Evolutionary conservation across 2,888 invertebrate genomes (phyloP).

Genomic region (Lucinisca nassula): DNA sequence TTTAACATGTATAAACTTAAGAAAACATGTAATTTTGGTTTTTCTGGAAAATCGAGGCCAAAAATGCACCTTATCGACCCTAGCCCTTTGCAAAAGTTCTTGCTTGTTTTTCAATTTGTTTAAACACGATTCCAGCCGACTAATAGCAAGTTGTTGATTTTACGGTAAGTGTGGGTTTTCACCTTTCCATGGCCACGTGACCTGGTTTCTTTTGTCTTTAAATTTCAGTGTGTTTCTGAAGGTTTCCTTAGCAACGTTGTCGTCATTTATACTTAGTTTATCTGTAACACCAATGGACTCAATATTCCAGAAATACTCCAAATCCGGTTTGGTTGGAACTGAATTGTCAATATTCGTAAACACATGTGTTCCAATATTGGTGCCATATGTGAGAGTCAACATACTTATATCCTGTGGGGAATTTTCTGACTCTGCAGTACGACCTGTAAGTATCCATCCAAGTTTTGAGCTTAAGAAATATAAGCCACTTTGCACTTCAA

Average conservation of each 20-base stretch:
- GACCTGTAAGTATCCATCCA: too few species aligned
- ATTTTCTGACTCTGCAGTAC: too few species aligned
- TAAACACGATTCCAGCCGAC: slow-evolving; percentile 7
- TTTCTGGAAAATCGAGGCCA: too few species aligned
- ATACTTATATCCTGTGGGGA: too few species aligned
- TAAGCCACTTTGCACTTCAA: slow-evolving; percentile 13
- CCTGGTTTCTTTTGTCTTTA: slow-evolving; percentile 17
- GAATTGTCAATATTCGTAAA: slow-evolving; percentile 22
- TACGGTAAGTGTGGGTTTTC: slow-evolving; percentile 20
- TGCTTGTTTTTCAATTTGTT: slow-evolving; percentile 6
- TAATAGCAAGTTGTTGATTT: slow-evolving; percentile 18
- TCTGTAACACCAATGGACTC: slow-evolving; percentile 54
- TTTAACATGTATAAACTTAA: too few species aligned
- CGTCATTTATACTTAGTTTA: background rate
- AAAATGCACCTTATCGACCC: too few species aligned
- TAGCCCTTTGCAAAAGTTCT: slow-evolving; percentile 13
- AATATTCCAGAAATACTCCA: slow-evolving; percentile 51
- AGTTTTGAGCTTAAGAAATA: background rate
- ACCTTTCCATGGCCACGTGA: slow-evolving; percentile 31
- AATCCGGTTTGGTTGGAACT: slow-evolving; percentile 26
- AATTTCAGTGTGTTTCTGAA: slow-evolving; percentile 25
- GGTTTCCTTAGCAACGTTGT: background rate
- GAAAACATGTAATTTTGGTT: too few species aligned
- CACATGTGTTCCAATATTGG: background rate
- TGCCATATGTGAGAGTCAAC: background rate